Base-by-base conservation (phyloP, 2,888 invertebrate genomes). In the Leucophenga maculata region DNA sequence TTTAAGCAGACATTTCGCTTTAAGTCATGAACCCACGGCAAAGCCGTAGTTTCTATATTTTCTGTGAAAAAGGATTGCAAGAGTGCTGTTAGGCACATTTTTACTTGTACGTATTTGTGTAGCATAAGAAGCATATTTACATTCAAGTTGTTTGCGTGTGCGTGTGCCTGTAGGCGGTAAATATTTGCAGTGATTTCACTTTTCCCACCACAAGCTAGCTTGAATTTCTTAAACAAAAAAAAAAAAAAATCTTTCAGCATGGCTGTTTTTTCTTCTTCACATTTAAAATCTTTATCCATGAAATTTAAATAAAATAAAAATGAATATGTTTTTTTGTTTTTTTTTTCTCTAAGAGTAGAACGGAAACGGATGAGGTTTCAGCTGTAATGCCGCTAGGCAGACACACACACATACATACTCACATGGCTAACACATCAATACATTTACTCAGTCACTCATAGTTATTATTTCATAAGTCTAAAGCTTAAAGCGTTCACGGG, bases 231-330 rank as follows among this genome's bases (percentile, higher is more conserved):
- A 13, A n/a, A 44, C 44, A 44, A n/a, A n/a, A n/a, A n/a, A n/a
- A n/a, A n/a, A n/a, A n/a, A n/a, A 26, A 26, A 26, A 26, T 26
- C 26, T 4, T 26, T 26, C 26, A 26, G 26, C 26, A 26, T 26
- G 26, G 26, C 26, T 26, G 26, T 26, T 26, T 26, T 26, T 26
- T 26, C 26, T 26, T 2, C 26, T 26, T 3, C 39, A 39, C 39
- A 9, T 39, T 39, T 39, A 39, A 39, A 39, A 6, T 39, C 46
- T 14, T n/a, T 48, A 48, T 22, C 62, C 62, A 48, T 64, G 26
- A 64, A 64, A 64, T 48, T 64, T 46, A 64, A 64, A 64, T 64
- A 48, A 48, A 39, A 64, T 46, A n/a, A 16, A 46, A 32, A 8
- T 22, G 31, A 57, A 57, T 57, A 39, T 39, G 39, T 39, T 39